Evolutionary conservation across 2,113 vertebrate species (phyloP), one percentile per base, ranked within the genome.

Genomic region (Notiomystis cincta): DNA sequence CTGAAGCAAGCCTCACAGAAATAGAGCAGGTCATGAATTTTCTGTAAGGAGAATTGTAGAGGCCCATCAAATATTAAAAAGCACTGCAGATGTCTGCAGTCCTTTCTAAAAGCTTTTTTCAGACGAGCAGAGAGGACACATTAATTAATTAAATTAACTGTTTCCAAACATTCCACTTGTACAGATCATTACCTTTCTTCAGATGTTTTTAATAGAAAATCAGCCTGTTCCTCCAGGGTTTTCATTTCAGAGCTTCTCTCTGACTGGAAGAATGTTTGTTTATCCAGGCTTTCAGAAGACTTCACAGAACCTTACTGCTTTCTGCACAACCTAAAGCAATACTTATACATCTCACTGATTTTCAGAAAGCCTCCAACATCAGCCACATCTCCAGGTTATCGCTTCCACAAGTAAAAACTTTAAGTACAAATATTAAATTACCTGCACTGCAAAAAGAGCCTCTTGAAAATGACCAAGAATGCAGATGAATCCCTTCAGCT

Each of bases 41-140:
- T 86, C 93, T 87, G 86, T 87, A 81, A 47, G 47, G 69, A 85
- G 90, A 95, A 81, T 28, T 78, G 72, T 78, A 95, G 51, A 58
- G 92, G 89, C 69, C 83, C 80, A 95, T 96, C 91, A 97, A 97
- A 95, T 97, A 97, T 96, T 97, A 89, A 97, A 84, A 89, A 90
- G 94, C 95, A 95, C 95, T 97, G 96, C 95, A 96, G 95, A 95
- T 95, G 91, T 95, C 96, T 97, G 95, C 94, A 95, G 96, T 92
- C 91, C 69, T 87, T 90, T 77, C 91, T 92, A 67, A 93, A 96
- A 96, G 95, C 93, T 60, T 90, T 76, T 62, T 75, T 61, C 80
- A 90, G 67, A 67, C 0, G 4, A 91, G 86, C 44, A 62, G 90
- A 27, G 85, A 91, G 20, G 66, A 88, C 62, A 54, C 18, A 69